Evolutionary conservation across 2,797 vertebrate genomes (phyloP).

Genomic region (Sebastes alutus): DNA sequence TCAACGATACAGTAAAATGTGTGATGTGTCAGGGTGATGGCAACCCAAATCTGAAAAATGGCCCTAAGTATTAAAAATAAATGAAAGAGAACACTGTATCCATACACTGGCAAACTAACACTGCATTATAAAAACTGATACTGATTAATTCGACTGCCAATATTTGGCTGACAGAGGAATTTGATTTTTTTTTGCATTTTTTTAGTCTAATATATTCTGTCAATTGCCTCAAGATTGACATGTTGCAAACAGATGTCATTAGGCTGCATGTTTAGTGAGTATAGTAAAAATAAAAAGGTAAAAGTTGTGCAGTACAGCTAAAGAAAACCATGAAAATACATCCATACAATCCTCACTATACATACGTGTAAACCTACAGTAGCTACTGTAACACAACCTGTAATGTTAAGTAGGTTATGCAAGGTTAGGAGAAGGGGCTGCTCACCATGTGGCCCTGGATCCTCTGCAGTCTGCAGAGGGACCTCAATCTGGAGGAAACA

Average conservation of each 20-base stretch:
- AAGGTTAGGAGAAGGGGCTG: background rate
- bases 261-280: too few species aligned
- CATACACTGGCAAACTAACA: background rate
- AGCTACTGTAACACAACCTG: background rate
- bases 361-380: background rate
- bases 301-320: background rate
- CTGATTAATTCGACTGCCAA: background rate
- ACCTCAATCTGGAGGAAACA: constrained; percentile 65
- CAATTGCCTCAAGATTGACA: background rate
- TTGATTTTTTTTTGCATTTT: too few species aligned
- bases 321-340: background rate
- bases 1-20: too few species aligned
- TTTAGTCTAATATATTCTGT: too few species aligned
- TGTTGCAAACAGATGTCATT: background rate
- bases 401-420: background rate
- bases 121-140: background rate
- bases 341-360: background rate
- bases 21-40: too few species aligned
- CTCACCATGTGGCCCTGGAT: constrained; percentile 83
- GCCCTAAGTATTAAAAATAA: too few species aligned
- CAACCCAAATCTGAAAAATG: too few species aligned
- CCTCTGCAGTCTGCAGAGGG: constrained; percentile 75
- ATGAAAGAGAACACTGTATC: too few species aligned
- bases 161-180: background rate
- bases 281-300: background rate